phyloP scores from a whole-genome alignment of 2,113 vertebrate genomes.

The Leptodactylus fuscus region DNA sequence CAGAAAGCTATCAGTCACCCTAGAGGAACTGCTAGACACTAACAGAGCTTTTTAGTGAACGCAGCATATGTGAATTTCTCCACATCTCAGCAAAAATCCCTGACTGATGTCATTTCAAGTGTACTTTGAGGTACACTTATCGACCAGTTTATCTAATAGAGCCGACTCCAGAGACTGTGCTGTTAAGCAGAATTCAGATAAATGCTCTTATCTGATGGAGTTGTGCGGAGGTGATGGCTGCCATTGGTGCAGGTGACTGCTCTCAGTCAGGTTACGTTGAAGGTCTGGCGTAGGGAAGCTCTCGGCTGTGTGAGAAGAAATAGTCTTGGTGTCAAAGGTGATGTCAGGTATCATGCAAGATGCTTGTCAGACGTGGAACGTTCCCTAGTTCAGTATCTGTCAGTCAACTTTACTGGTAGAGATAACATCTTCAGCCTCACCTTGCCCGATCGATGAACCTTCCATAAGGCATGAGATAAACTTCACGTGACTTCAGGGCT shows the following conservation, averaged over 20 bases:
- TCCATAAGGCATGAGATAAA: background rate
- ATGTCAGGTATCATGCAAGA: background rate
- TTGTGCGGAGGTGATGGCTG: background rate
- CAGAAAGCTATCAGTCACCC: constrained; percentile 59
- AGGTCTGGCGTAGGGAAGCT: background rate
- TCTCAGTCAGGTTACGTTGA: background rate
- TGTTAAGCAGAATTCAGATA: constrained; percentile 42
- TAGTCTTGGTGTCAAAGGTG: constrained; percentile 23
- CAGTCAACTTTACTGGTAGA: background rate
- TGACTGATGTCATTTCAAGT: constrained; percentile 47
- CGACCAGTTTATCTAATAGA: constrained; percentile 52
- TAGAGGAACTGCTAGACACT: constrained; percentile 45
- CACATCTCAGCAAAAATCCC: constrained; percentile 24
- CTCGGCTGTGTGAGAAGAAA: background rate
- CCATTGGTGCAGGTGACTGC: background rate
- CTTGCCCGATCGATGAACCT: background rate
- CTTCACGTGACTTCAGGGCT: background rate
- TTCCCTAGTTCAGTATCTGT: background rate
- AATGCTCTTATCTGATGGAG: constrained; percentile 37
- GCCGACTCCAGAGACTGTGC: constrained; percentile 14
- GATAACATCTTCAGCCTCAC: background rate
- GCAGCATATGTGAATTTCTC: constrained; percentile 47
- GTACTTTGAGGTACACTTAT: constrained; percentile 46
- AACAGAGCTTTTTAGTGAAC: constrained; percentile 51
- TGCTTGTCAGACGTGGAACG: constrained; percentile 6